Conservation (phyloP, 2,113 vertebrate species). For the Nansenia antarctica region DNA sequence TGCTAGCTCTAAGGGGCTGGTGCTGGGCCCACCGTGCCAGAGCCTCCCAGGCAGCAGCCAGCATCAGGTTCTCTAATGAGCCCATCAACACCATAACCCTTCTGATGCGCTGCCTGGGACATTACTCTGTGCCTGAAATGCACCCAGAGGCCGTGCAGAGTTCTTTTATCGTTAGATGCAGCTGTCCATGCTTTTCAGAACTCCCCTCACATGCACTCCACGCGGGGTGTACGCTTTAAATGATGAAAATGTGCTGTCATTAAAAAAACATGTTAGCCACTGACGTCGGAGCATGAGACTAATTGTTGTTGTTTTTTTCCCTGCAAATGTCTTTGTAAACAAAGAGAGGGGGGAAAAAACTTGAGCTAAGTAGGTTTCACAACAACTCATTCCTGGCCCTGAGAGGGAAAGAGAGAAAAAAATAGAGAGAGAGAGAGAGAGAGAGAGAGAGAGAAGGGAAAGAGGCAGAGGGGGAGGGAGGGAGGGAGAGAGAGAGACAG, state of each 20-base stretch:
- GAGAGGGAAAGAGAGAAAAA: neutral
- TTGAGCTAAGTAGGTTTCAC: slow-evolving; percentile 57
- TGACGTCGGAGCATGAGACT: slow-evolving; percentile 41
- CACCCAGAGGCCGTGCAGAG: slow-evolving; percentile 66
- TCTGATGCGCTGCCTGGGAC: slow-evolving; percentile 70
- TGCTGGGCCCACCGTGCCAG: neutral
- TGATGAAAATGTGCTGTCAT: slow-evolving; percentile 42
- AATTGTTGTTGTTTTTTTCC: slow-evolving; percentile 53
- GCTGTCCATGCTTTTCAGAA: slow-evolving; percentile 71
- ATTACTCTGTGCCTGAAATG: slow-evolving; percentile 71
- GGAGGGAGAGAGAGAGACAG: slow-evolving; percentile 33
- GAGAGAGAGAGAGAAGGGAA: neutral
- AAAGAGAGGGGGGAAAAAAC: slow-evolving; percentile 41
- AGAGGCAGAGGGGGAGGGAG: neutral
- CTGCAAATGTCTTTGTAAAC: slow-evolving; percentile 58
- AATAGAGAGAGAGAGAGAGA: neutral
- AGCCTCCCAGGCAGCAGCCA: slow-evolving; percentile 53
- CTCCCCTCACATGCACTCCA: slow-evolving; percentile 63
- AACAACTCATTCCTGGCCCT: slow-evolving; percentile 49
- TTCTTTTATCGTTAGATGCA: slow-evolving; percentile 74
- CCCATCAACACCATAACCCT: slow-evolving; percentile 66
- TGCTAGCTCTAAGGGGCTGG: neutral
- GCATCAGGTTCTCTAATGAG: slow-evolving; percentile 66
- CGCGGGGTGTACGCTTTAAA: slow-evolving; percentile 53
- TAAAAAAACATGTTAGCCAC: slow-evolving; percentile 49